Evolutionary conservation across 2,113 vertebrate species (phyloP), one percentile per base, ranked within the genome.

Genomic region (Hiodon tergisus): DNA sequence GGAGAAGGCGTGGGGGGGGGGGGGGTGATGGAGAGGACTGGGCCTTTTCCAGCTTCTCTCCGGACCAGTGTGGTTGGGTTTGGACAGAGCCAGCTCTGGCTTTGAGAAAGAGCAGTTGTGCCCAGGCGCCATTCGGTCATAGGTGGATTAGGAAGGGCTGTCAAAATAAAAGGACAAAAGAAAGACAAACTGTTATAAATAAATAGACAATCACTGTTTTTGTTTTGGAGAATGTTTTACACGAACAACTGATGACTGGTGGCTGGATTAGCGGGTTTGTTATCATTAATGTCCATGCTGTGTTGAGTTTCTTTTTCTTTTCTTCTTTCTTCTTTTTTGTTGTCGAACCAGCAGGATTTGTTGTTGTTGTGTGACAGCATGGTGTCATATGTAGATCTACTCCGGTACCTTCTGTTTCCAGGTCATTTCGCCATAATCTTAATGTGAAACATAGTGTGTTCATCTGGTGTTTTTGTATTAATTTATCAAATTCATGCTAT

Each of bases 1-100:
- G 50, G 13, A 72, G 70, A 11, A 61, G 11, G 16, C 2, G 4
- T 4, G n/a, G 54, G 8, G 69, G 79, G 77, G 51, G 68, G 60
- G 61, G 77, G 65, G 78, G 55, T 53, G 77, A 6, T 69, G 61
- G 65, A 63, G 77, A 74, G 82, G 78, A 67, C 69, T 69, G 54
- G 75, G 76, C 11, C 53, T 68, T 83, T 81, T 73, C 68, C 48
- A 31, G 31, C 48, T 48, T 65, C 31, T 31, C 55, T 2, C 69
- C 74, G 47, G 10, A 69, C 4, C 72, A 60, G 69, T 75, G 72
- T 72, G 57, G 71, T 77, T 52, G 71, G 50, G 72, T 57, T 48
- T 67, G 46, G 6, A 61, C 16, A 53, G 68, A 16, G 51, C 52
- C n/a, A 11, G 31, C 31, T 31, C 31, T 31, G 31, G 31, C 31